phyloP scores from a whole-genome alignment of 1,140 invertebrate genomes.

The Trissolcus basalis region DNA sequence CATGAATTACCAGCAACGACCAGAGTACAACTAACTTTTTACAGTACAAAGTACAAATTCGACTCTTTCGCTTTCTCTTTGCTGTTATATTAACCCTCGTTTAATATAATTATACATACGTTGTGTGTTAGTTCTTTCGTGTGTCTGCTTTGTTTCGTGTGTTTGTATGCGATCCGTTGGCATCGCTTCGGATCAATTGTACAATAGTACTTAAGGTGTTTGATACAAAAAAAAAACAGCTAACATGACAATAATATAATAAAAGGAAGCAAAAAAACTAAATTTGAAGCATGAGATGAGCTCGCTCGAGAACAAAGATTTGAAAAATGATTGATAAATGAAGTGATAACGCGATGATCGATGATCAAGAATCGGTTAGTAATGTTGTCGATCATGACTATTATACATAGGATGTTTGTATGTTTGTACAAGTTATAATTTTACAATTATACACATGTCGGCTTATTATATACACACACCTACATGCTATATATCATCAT shows the following conservation, averaged over 20 bases:
- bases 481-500: constrained; percentile 64
- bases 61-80: constrained; percentile 23
- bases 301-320: constrained; percentile 14
- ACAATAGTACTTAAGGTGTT: constrained; percentile 54
- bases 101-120: constrained; percentile 35
- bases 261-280: too few relatives aligned
- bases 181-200: constrained; percentile 65
- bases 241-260: too few relatives aligned
- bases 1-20: constrained; percentile 75
- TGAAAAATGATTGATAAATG: constrained; percentile 35
- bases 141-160: constrained; percentile 59
- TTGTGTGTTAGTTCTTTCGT: constrained; percentile 21
- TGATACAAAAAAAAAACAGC: too few relatives aligned
- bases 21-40: constrained; percentile 76
- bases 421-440: constrained; percentile 58
- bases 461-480: constrained; percentile 54
- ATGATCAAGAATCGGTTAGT: constrained; percentile 22
- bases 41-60: constrained; percentile 75
- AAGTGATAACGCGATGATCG: constrained; percentile 41
- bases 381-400: constrained; percentile 52
- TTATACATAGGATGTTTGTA: constrained; percentile 60
- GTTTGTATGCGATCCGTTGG: constrained; percentile 12
- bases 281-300: constrained; percentile 33
- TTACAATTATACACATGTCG: constrained; percentile 44
- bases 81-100: constrained; percentile 30